Base-by-base conservation (phyloP, 2,888 invertebrate genomes). In the Cremastinae sp. region DNA sequence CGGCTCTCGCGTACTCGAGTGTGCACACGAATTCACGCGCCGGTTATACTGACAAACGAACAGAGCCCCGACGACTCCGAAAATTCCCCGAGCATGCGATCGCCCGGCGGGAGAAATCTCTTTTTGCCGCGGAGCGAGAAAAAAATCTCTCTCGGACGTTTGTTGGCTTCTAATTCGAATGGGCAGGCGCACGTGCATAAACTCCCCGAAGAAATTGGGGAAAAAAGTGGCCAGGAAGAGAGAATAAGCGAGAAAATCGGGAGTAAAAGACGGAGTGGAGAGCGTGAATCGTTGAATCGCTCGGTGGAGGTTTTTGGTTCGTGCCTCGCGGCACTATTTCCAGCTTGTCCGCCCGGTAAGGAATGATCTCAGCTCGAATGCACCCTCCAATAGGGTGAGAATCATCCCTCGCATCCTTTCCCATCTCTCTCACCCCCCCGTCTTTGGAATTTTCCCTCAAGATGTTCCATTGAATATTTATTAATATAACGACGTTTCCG, bases 151-250 rank as follows among this genome's bases (percentile, higher is more conserved):
- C 47, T 45, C 34, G 34, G 51, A 65, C 64, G 43, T 51, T 12
- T 28, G 45, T 45, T 58, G 62, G 28, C 22, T 70, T 75, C 79
- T 81, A 79, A 81, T 81, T 81, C 79, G 75, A 73, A 81, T 80
- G 75, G 79, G 74, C 78, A 79, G 78, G 74, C 72, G 74, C 79
- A 81, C 80, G 80, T 81, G 81, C 79, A 80, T 79, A 78, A 79
- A 78, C 73, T 79, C 78, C 77, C 77, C 38, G 47, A 65, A 71
- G 69, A 74, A 68, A 75, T 68, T 56, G 62, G 61, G 53, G 65
- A 68, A 75, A 72, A 66, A 72, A 73, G 36, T 45, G 38, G 36
- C 64, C 28, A 53, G n/a, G 10, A 49, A 74, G 41, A 53, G 41
- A 53, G 3, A 58, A 20, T 49, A 53, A 14, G 22, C 41, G 56